A percentile compares a stretch with the other conserved stretches of the same genome.
phyloP scores from a whole-genome alignment of 2,888 invertebrate genomes.

The Tipula vernalis region DNA sequence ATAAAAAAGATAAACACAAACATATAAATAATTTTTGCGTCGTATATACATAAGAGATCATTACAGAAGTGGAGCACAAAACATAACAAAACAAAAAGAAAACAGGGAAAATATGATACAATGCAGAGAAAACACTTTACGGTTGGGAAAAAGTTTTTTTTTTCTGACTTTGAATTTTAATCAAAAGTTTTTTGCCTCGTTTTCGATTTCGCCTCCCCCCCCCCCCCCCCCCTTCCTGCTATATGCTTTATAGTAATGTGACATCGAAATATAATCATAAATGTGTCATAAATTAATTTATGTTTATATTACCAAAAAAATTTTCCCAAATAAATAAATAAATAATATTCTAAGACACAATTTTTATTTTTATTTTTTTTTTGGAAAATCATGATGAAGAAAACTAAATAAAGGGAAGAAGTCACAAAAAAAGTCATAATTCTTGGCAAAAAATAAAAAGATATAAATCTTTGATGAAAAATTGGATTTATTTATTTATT shows the following conservation, averaged over 20 bases:
- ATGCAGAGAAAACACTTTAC: neutral
- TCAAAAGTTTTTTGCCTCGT: neutral
- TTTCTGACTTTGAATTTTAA: neutral
- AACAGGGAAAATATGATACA: neutral
- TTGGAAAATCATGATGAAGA: neutral
- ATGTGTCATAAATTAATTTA: conserved; percentile 4
- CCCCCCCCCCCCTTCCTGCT: neutral
- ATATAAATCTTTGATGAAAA: conserved; percentile 4
- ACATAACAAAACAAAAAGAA: too few relatives aligned
- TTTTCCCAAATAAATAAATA: neutral
- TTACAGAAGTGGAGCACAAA: neutral
- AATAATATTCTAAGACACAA: neutral
- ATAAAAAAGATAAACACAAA: neutral
- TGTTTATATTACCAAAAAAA: neutral
- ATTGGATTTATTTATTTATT: neutral
- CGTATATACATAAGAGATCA: neutral
- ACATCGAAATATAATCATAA: neutral
- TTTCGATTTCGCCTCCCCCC: neutral
- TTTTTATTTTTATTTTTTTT: neutral
- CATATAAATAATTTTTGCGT: neutral
- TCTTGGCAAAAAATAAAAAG: neutral
- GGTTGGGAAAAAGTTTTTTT: neutral
- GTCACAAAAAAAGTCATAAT: neutral
- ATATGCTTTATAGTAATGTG: neutral
- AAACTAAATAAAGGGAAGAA: neutral